A percentile compares a stretch with the other conserved stretches of the same genome.
These are phyloP conservation scores for Myiothlypis coronata DNA, from an alignment of 2,797 vertebrate genomes.

Conservation along the genomic window DNA sequence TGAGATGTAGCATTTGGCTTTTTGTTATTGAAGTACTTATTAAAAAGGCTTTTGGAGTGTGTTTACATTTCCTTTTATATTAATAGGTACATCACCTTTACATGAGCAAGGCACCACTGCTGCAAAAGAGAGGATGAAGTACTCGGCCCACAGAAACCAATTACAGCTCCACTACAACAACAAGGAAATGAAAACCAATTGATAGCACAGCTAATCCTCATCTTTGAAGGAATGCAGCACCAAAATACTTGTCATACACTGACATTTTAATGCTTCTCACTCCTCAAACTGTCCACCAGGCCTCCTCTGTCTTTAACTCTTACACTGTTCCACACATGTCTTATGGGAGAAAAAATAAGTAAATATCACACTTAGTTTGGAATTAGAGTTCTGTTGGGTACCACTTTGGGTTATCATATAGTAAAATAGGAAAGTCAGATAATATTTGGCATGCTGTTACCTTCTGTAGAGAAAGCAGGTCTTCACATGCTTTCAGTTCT, in stretches of 20 bases:
- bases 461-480: not conserved
- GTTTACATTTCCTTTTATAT: not conserved
- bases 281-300: not conserved
- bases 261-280: not conserved
- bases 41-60: not conserved
- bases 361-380: not conserved
- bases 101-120: not conserved
- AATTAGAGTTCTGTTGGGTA: not conserved
- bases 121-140: not conserved
- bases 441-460: not conserved
- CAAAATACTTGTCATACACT: not conserved
- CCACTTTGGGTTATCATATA: not conserved
- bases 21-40: not conserved
- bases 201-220: not conserved
- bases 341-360: not conserved
- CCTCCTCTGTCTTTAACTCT: not conserved
- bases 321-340: not conserved
- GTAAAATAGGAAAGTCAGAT: not conserved
- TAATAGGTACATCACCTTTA: not conserved
- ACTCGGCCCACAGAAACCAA: not conserved
- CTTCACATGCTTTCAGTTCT: not conserved
- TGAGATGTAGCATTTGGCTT: not conserved
- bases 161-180: not conserved
- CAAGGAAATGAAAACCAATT: not conserved
- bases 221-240: not conserved